These are phyloP conservation scores for Notolepis coatsorum DNA, from an alignment of 2,797 vertebrate genomes.

Conservation along the genomic window DNA sequence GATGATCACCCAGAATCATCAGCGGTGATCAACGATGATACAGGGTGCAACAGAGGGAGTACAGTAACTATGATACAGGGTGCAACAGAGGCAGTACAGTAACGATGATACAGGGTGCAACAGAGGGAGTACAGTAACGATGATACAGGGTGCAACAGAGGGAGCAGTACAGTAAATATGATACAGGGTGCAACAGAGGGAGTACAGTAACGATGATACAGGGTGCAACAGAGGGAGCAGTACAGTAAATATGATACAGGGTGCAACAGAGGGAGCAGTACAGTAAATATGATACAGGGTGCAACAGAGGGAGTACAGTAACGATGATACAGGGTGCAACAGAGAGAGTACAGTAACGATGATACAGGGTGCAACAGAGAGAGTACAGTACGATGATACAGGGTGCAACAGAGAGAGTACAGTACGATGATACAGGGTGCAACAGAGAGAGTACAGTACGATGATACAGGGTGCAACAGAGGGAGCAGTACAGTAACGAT, in stretches of 20 bases:
- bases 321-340: not conserved
- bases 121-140: conserved; percentile 17
- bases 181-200: not conserved
- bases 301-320: conserved; percentile 13
- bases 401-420: conserved; percentile 10
- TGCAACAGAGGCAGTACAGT: conserved; percentile 10
- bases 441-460: conserved; percentile 12
- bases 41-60: conserved; percentile 7
- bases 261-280: conserved; percentile 15
- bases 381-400: conserved; percentile 1
- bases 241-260: not conserved
- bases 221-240: conserved; percentile 10
- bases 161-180: conserved; percentile 20
- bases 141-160: not conserved
- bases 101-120: not conserved
- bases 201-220: conserved; percentile 1
- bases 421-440: not conserved
- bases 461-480: not conserved
- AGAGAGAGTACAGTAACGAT: conserved; percentile 14
- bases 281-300: not conserved
- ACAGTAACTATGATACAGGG: not conserved
- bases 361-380: not conserved
- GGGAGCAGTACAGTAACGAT: conserved; percentile 18
- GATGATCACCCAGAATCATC: not conserved
- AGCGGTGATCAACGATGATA: conserved; percentile 2